Evolutionary conservation across 2,113 vertebrate genomes (phyloP), one percentile per base, ranked within the genome.

Genomic region (Melanostigma gelatinosum): DNA sequence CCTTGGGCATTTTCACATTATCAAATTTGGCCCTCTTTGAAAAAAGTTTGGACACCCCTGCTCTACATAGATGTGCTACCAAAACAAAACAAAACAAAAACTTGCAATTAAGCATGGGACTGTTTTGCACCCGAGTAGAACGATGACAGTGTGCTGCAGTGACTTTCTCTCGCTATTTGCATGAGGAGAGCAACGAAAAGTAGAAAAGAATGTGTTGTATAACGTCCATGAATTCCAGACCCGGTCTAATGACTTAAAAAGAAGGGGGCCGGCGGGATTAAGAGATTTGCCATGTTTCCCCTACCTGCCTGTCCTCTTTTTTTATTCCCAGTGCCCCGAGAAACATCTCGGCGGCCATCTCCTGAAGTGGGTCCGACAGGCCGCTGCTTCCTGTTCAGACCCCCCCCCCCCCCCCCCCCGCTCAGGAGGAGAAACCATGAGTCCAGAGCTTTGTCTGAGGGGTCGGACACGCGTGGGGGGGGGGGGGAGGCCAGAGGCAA

Each of bases 201-300:
- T 34, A 79, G 62, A 85, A 80, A 89, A 87, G 84, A 92, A 93
- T 80, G 85, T 89, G 90, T 95, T 94, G 90, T 92, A 77, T 92
- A 93, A 94, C 89, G 64, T 89, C 87, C 77, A 89, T 81, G 83
- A 90, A 94, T 93, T 92, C 91, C 92, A 94, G 92, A 89, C 83
- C 58, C 79, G 83, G 82, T 87, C 88, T 95, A 94, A 95, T 95
- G 93, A 90, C 91, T 95, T 93, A 93, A 95, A 95, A 94, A 95
- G 89, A 91, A 92, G 93, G 91, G 77, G 77, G 83, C 80, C 72
- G 29, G 87, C 77, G 84, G 91, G 87, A 91, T 93, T 89, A 89
- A 94, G 88, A 89, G 91, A 83, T 93, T 84, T 87, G 91, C 92
- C 90, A 91, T 90, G 81, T 87, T 87, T 90, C 87, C 87, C 85